Evolutionary conservation across 2,888 invertebrate genomes (phyloP), one percentile per base, ranked within the genome.

Genomic region (Diarsia dahlii): DNA sequence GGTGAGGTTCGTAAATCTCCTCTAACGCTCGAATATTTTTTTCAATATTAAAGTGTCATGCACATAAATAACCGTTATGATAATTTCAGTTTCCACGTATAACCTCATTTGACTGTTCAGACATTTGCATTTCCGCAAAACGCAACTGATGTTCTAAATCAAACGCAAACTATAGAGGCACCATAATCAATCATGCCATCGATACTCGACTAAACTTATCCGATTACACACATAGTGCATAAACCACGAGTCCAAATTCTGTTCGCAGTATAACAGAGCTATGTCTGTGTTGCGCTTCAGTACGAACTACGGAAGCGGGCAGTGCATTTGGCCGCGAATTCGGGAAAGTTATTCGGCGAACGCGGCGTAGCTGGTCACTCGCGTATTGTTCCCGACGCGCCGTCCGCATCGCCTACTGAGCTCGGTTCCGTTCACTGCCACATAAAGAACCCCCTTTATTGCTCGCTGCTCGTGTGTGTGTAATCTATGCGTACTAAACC

Each of bases 401-500:
- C 87, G 88, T 84, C 85, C 90, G 86, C 89, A 90, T 89, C 91
- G 90, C 89, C 88, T 84, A 86, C 91, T 90, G 90, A 90, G 90
- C 93, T 87, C 75, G 71, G 89, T 91, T 91, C 92, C 92, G 92
- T 91, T 92, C 88, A 87, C 87, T 90, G 91, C 90, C 90, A 88
- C 93, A 92, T 94, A 95, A 94, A 94, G 92, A 91, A 91, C 90
- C 84, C 63, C 90, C 90, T 94, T 94, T 94, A 94, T 93, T 90
- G 89, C 93, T 80, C 72, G 72, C 52, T 70, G 89, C 90, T 88
- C 82, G 84, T 91, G 90, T 90, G 91, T 91, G 88, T 87, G 87
- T 91, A 91, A 93, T 93, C 90, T 92, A 92, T 90, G 90, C 89
- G 84, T 89, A 90, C 88, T 90, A 89, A 87, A 88, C 88, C 87